Evolutionary conservation across 1,140 invertebrate species (phyloP).

Genomic region (Leptinotarsa defecta): DNA sequence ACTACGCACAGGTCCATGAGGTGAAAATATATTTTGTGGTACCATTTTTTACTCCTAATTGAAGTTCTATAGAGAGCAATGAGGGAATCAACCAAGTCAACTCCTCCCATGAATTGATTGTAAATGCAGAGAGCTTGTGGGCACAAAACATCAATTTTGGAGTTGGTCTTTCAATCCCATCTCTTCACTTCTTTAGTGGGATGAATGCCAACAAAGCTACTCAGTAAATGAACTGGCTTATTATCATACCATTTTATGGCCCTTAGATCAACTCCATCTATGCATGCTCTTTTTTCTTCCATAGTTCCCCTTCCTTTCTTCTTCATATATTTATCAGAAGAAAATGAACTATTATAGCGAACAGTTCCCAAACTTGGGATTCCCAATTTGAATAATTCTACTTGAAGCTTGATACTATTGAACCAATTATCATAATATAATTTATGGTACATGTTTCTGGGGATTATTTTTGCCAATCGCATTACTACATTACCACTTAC

Average conservation of each 20-base stretch:
- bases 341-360: conserved; percentile 3
- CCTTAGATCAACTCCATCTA: conserved; percentile 16
- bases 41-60: conserved; percentile 44
- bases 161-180: background rate
- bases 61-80: conserved; percentile 37
- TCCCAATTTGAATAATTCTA: conserved; percentile 6
- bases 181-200: background rate
- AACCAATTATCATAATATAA: conserved; percentile 29
- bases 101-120: conserved; percentile 48
- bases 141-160: conserved; percentile 22
- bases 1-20: conserved; percentile 26
- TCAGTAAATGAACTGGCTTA: conserved; percentile 45
- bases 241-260: conserved; percentile 47
- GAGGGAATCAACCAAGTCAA: conserved; percentile 39
- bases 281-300: background rate
- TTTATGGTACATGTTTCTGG: conserved; percentile 21
- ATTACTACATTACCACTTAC: conserved; percentile 30
- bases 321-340: conserved; percentile 18
- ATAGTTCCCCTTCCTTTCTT: conserved; percentile 18
- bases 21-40: conserved; percentile 39
- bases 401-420: background rate
- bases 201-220: conserved; percentile 40
- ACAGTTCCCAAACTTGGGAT: conserved; percentile 13
- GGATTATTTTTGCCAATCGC: conserved; percentile 13
- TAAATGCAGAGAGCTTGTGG: conserved; percentile 47